Evolutionary conservation across 1,140 invertebrate genomes (phyloP).

Genomic region (Cydia splendana): DNA sequence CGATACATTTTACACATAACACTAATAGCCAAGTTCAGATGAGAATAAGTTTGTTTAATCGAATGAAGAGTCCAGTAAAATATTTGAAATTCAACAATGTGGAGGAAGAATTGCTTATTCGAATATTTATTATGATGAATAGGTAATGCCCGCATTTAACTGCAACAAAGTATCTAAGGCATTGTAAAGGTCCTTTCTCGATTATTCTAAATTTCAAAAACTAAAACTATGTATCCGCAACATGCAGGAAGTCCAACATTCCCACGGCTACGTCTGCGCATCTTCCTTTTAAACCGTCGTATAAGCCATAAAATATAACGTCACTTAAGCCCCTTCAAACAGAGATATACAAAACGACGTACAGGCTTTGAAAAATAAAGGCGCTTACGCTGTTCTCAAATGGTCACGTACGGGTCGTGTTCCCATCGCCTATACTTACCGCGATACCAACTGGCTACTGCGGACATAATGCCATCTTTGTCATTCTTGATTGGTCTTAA

Average conservation of each 20-base stretch:
- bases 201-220: conserved; percentile 1
- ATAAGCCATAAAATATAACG: background rate
- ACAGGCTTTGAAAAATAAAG: background rate
- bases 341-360: background rate
- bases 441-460: no score
- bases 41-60: no score
- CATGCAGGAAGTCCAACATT: background rate
- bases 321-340: background rate
- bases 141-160: no score
- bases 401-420: background rate
- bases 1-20: no score
- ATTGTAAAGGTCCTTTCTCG: background rate
- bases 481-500: no score
- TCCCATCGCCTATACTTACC: background rate
- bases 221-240: background rate
- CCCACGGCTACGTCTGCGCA: background rate
- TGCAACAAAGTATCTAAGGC: no score
- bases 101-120: no score
- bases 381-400: background rate
- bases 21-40: no score
- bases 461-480: no score
- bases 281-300: background rate
- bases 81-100: no score
- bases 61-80: no score
- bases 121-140: no score